Conservation (phyloP, 2,888 invertebrate genomes). For the Nasonovia ribisnigri region DNA sequence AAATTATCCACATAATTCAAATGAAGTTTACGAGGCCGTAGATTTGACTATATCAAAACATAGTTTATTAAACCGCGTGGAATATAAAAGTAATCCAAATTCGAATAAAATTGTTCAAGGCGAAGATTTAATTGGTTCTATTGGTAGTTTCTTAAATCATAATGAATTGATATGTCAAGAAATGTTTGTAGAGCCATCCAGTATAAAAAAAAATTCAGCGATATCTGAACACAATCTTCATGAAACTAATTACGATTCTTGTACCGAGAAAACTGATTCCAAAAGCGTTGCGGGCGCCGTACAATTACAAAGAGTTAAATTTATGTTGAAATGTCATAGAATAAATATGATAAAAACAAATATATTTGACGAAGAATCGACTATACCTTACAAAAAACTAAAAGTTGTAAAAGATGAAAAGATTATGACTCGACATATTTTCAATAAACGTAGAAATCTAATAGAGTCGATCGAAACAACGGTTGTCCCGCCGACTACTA, state of each 20-base stretch:
- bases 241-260: not conserved
- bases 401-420: not conserved
- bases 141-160: not conserved
- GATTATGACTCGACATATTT: not conserved
- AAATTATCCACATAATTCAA: not conserved
- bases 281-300: not conserved
- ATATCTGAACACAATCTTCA: not conserved
- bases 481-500: not conserved
- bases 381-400: not conserved
- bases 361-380: constrained; percentile 36
- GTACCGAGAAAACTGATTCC: not conserved
- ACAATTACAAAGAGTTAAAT: constrained; percentile 46
- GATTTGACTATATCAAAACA: not conserved
- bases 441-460: not conserved
- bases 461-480: not conserved
- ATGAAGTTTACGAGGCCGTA: not conserved
- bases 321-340: constrained; percentile 16
- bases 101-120: not conserved
- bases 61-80: not conserved
- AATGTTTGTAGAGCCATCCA: not conserved
- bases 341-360: constrained; percentile 37
- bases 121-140: not conserved
- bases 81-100: not conserved
- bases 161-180: not conserved
- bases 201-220: not conserved